A percentile compares a stretch with the other conserved stretches of the same genome.
Evolutionary conservation across 2,888 invertebrate genomes (phyloP).

Genomic region (Philereme vetulata): DNA sequence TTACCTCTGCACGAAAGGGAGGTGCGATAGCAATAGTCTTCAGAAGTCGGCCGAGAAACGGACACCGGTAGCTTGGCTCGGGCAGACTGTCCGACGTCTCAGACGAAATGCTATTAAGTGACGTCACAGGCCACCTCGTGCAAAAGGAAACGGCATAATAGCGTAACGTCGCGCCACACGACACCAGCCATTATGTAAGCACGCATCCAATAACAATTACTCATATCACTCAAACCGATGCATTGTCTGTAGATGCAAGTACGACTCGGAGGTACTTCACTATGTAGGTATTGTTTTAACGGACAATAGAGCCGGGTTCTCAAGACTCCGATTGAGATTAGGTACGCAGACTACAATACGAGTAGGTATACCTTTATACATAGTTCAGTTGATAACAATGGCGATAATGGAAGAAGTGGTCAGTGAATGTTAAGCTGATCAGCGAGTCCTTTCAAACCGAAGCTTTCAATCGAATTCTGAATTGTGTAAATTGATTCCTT

Average conservation of each 20-base stretch:
- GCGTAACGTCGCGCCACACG: conserved; percentile 41
- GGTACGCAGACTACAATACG: conserved; percentile 38
- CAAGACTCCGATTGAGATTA: conserved; percentile 38
- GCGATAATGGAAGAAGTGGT: conserved; percentile 30
- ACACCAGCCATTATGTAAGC: conserved; percentile 53
- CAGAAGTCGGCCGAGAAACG: conserved; percentile 32
- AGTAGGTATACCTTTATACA: conserved; percentile 18
- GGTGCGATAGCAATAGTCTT: conserved; percentile 21
- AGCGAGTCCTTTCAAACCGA: conserved; percentile 15
- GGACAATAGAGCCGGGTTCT: conserved; percentile 38
- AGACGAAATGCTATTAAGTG: conserved; percentile 67
- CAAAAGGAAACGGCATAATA: conserved; percentile 57
- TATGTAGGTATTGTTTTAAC: conserved; percentile 36
- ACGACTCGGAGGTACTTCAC: conserved; percentile 25
- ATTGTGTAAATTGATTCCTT: conserved; percentile 3
- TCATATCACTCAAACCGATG: conserved; percentile 43
- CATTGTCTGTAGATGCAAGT: conserved; percentile 37
- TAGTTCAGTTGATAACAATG: conserved; percentile 35
- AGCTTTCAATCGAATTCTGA: conserved; percentile 8
- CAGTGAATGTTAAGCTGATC: conserved; percentile 29
- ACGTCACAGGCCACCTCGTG: conserved; percentile 71
- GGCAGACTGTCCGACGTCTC: conserved; percentile 70
- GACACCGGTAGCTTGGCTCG: conserved; percentile 42
- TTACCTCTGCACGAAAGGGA: conserved; percentile 22
- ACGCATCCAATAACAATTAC: conserved; percentile 55